Base-by-base conservation (phyloP, 2,888 invertebrate genomes). In the Idaea aversata region DNA sequence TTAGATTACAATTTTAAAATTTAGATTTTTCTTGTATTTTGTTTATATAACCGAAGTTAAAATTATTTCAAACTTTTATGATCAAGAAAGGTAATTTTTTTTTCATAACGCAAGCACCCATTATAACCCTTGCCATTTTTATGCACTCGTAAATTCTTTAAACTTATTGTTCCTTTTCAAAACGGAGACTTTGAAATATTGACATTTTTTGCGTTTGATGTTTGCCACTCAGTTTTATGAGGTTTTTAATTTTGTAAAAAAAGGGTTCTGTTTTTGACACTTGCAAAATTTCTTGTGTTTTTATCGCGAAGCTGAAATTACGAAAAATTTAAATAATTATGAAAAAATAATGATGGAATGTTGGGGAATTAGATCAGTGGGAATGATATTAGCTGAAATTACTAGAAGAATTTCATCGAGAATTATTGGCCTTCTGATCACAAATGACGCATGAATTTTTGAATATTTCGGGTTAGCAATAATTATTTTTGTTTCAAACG, bases 151-250 rank as follows among this genome's bases (percentile, higher is more conserved):
- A 85, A 84, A 84, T 85, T 87, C 86, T 85, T 88, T 78, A 82
- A 84, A 90, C 82, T 88, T 88, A 91, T 91, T 91, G 91, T 91
- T 92, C 90, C 87, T 87, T 87, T 90, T 87, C 82, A 77, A 80
- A 77, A 76, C 81, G 70, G 75, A 74, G 88, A 87, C 91, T 87
- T 87, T 90, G 91, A 91, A 86, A 87, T 89, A 91, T 91, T 84
- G 81, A 81, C 83, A 86, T 88, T 88, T 25, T 88, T 90, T 87
- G 68, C 82, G 84, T 90, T 90, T 90, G 90, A 88, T 87, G 87
- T 88, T 86, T 80, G 83, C 73, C 77, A 65, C 76, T 75, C 70
- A 71, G 69, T 77, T 66, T 61, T 25, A 65, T 67, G 57, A 66
- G 61, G 35, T 61, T 66, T 65, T 66, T 35, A 60, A 61, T 59